Evolutionary conservation across 1,140 invertebrate species (phyloP).

Genomic region (Limonius californicus): DNA sequence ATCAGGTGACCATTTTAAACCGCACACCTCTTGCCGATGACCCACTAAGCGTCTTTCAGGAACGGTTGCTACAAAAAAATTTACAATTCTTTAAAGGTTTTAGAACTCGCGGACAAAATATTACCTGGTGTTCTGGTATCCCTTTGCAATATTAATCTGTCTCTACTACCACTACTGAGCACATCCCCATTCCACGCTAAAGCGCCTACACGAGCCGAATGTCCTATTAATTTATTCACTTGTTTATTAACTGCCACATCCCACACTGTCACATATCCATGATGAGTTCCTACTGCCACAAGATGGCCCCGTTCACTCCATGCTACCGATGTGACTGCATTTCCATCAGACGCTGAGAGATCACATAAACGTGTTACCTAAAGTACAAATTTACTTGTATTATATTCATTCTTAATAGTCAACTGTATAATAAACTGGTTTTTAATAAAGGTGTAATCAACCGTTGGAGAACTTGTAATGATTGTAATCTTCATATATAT

Average conservation of each 20-base stretch:
- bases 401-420: too few relatives aligned
- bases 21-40: constrained; percentile 97
- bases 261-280: constrained; percentile 96
- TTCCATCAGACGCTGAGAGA: constrained; percentile 79
- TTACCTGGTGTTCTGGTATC: constrained; percentile 85
- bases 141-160: constrained; percentile 89
- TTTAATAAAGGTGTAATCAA: too few relatives aligned
- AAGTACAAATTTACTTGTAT: background rate
- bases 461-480: too few relatives aligned
- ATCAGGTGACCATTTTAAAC: constrained; percentile 99
- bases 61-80: constrained; percentile 52
- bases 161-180: constrained; percentile 92
- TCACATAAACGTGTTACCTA: constrained; percentile 94
- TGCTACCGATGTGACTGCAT: constrained; percentile 96
- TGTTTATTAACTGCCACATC: constrained; percentile 94
- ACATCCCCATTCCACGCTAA: constrained; percentile 98
- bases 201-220: constrained; percentile 89
- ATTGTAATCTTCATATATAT: too few relatives aligned
- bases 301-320: constrained; percentile 97
- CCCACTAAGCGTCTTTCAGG: constrained; percentile 78
- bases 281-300: constrained; percentile 96
- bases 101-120: too few relatives aligned
- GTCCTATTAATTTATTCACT: constrained; percentile 86
- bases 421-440: too few relatives aligned
- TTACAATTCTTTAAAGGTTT: too few relatives aligned